A percentile compares a stretch with the other conserved stretches of the same genome.
phyloP scores from a whole-genome alignment of 1,140 invertebrate species.

The Hylaeus anthracinus region DNA sequence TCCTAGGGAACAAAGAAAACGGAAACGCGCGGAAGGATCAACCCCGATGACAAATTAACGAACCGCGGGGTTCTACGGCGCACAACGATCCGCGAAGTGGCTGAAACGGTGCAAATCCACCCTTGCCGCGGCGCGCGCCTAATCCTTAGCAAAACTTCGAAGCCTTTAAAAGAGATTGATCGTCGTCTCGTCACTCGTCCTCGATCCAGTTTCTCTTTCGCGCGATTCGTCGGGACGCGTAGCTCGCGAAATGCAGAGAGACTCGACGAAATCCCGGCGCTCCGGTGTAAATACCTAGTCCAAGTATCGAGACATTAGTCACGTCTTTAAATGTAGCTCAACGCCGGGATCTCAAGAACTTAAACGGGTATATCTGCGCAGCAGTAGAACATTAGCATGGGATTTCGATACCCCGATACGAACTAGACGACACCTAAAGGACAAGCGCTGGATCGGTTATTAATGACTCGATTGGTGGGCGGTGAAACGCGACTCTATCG shows the following conservation, averaged over 20 bases:
- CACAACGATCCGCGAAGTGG: slow-evolving; percentile 36
- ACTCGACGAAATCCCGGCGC: slow-evolving; percentile 6
- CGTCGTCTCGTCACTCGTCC: slow-evolving; percentile 48
- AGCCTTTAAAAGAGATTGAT: slow-evolving; percentile 71
- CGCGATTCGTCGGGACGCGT: slow-evolving; percentile 17
- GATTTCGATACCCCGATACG: slow-evolving; percentile 11
- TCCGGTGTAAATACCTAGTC: slow-evolving; percentile 45
- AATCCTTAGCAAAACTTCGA: slow-evolving; percentile 66
- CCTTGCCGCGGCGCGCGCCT: slow-evolving; percentile 37
- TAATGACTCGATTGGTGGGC: slow-evolving; percentile 13
- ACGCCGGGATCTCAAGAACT: neutral
- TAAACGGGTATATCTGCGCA: slow-evolving; percentile 14
- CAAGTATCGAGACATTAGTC: slow-evolving; percentile 65
- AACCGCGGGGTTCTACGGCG: slow-evolving; percentile 62
- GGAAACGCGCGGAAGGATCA: slow-evolving; percentile 16
- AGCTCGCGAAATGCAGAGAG: slow-evolving; percentile 25
- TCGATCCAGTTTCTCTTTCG: slow-evolving; percentile 15
- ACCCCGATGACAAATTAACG: slow-evolving; percentile 70
- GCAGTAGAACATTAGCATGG: slow-evolving; percentile 18
- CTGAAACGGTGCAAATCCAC: slow-evolving; percentile 57
- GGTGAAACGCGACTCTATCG: neutral
- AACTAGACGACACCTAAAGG: neutral
- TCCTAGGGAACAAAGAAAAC: slow-evolving; percentile 20
- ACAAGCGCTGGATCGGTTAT: slow-evolving; percentile 25
- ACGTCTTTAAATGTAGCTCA: slow-evolving; percentile 67